Conservation (phyloP, 2,797 vertebrate species). For the Lithobates sylvaticus region DNA sequence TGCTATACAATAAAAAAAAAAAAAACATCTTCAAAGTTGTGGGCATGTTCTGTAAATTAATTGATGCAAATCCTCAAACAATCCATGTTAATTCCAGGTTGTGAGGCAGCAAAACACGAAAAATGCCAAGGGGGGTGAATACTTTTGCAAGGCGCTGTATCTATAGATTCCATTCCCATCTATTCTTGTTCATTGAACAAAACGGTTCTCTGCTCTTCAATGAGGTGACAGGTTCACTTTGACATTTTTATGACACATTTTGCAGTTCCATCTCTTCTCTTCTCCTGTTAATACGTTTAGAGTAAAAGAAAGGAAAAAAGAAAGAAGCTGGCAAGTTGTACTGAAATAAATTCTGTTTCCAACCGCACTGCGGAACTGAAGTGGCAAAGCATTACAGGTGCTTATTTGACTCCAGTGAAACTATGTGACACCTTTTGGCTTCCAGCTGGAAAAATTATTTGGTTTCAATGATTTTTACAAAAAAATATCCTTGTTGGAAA, state of each 20-base stretch:
- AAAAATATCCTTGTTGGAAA: conserved; percentile 61
- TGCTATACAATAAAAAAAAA: too few species aligned
- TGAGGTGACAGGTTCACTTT: not conserved
- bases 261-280: conserved; percentile 21
- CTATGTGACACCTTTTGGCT: conserved; percentile 68
- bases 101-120: too few species aligned
- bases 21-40: too few species aligned
- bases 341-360: conserved; percentile 52
- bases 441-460: conserved; percentile 67
- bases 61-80: too few species aligned
- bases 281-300: conserved; percentile 47
- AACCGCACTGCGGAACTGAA: conserved; percentile 57
- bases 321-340: conserved; percentile 19
- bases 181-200: not conserved
- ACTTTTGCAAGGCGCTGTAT: too few species aligned
- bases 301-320: conserved; percentile 30
- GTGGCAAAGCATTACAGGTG: conserved; percentile 61
- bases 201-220: not conserved
- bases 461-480: conserved; percentile 63
- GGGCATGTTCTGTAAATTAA: too few species aligned
- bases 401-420: conserved; percentile 64
- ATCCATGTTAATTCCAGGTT: too few species aligned
- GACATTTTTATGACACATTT: conserved; percentile 33
- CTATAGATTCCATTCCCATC: not conserved
- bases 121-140: too few species aligned